Percentiles rank a stretch among this genome's conserved stretches.
Conservation (phyloP, 2,888 invertebrate genomes). For the Germaria angustata region DNA sequence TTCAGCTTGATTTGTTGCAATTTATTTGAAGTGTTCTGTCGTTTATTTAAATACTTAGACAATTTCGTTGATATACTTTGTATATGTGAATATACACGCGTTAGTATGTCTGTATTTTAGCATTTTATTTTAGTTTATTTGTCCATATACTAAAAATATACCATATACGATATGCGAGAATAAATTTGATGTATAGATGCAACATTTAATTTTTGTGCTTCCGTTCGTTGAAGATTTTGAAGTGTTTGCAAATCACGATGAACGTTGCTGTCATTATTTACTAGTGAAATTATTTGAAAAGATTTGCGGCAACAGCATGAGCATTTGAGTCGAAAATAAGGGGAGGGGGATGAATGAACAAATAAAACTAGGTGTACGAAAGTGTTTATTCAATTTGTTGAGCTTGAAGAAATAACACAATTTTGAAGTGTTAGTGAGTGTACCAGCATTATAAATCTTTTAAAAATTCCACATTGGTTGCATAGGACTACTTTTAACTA, state of each 20-base stretch:
- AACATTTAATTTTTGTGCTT: constrained; percentile 6
- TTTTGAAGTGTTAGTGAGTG: constrained; percentile 8
- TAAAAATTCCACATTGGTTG: not conserved
- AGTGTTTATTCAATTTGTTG: constrained; percentile 58
- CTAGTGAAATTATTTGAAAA: constrained; percentile 38
- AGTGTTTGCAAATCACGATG: constrained; percentile 47
- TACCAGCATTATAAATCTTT: not conserved
- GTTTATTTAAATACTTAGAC: constrained; percentile 64
- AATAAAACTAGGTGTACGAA: constrained; percentile 11
- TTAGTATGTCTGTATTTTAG: not conserved
- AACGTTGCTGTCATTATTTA: constrained; percentile 40
- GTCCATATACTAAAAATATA: not conserved
- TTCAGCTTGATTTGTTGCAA: constrained; percentile 66
- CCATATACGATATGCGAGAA: not conserved
- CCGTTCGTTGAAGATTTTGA: not conserved
- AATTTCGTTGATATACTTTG: constrained; percentile 40
- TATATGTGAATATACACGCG: not conserved
- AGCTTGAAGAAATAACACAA: constrained; percentile 32
- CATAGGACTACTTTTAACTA: not conserved
- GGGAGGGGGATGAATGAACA: not conserved
- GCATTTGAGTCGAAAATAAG: not conserved
- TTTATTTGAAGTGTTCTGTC: constrained; percentile 62
- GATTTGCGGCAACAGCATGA: not conserved
- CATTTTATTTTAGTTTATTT: constrained; percentile 10
- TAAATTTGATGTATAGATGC: constrained; percentile 19